A percentile compares a stretch with the other conserved stretches of the same genome.
Evolutionary conservation across 1,140 invertebrate species (phyloP).

Genomic region (Plutomurus gul): DNA sequence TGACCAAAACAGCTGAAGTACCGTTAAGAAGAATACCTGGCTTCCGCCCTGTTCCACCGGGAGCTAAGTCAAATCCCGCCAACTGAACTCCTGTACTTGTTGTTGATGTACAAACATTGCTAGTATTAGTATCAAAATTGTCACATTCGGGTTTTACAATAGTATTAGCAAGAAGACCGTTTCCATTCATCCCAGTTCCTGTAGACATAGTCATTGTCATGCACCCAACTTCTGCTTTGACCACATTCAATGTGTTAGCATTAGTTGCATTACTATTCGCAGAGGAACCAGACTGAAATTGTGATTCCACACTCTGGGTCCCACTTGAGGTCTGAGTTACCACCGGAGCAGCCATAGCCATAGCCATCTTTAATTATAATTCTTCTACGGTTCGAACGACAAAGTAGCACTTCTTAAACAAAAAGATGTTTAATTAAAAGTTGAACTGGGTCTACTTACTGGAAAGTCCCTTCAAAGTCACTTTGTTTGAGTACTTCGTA

Average conservation of each 20-base stretch:
- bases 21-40: conserved; percentile 7
- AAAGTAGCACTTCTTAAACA: no score
- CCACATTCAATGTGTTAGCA: conserved; percentile 15
- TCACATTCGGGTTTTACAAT: conserved; percentile 15
- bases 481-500: no score
- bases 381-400: no score
- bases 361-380: conserved; percentile 43
- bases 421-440: no score
- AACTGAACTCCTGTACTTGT: neutral
- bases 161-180: conserved; percentile 12
- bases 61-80: conserved; percentile 21
- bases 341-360: conserved; percentile 43
- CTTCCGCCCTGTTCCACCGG: conserved; percentile 10
- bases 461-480: no score
- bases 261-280: neutral
- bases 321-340: conserved; percentile 35
- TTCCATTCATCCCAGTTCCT: conserved; percentile 23
- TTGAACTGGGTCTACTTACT: no score
- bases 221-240: conserved; percentile 44
- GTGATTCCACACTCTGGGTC: conserved; percentile 39
- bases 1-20: conserved; percentile 11
- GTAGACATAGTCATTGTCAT: conserved; percentile 43
- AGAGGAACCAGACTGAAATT: conserved; percentile 32
- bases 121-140: conserved; percentile 20
- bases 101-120: conserved; percentile 1